These are phyloP conservation scores for Pteronura brasiliensis DNA, from an alignment of 2,113 vertebrate species.

Conservation along the genomic window DNA sequence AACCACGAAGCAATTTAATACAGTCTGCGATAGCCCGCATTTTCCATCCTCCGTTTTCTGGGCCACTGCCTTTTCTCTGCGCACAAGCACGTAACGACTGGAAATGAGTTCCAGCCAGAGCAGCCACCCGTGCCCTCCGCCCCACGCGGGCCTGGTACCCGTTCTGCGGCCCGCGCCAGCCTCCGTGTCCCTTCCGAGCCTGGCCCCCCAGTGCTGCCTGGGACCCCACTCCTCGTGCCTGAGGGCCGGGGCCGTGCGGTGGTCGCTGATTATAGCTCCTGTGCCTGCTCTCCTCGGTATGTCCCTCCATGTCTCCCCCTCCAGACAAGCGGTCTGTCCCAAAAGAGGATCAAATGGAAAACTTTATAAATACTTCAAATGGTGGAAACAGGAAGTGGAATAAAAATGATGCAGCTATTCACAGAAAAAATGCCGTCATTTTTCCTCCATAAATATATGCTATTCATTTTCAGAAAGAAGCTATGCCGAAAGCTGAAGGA, in stretches of 20 bases:
- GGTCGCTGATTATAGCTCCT: background rate
- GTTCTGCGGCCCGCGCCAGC: fast-evolving
- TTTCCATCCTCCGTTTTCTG: constrained; percentile 35
- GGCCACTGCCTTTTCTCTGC: background rate
- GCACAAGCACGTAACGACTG: background rate
- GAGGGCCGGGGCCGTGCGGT: fast-evolving
- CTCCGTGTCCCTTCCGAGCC: background rate
- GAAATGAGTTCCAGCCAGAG: background rate
- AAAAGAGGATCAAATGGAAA: constrained; percentile 59
- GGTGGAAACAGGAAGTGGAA: constrained; percentile 71
- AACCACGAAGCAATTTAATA: background rate
- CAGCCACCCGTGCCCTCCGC: background rate
- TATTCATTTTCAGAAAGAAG: constrained; percentile 30
- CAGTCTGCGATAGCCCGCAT: background rate
- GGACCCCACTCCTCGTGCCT: background rate
- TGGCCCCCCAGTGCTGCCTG: fast-evolving
- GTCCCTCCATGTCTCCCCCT: background rate
- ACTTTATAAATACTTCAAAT: constrained; percentile 68
- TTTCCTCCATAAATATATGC: constrained; percentile 26
- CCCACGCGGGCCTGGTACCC: fast-evolving
- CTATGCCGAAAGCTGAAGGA: background rate
- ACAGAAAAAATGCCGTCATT: constrained; percentile 56
- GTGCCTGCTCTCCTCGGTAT: background rate
- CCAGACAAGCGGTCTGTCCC: constrained; percentile 33
- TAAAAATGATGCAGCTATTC: constrained; percentile 61